These are phyloP conservation scores for Camptogramma bilineatum DNA, from an alignment of 2,888 invertebrate genomes.

Conservation along the genomic window DNA sequence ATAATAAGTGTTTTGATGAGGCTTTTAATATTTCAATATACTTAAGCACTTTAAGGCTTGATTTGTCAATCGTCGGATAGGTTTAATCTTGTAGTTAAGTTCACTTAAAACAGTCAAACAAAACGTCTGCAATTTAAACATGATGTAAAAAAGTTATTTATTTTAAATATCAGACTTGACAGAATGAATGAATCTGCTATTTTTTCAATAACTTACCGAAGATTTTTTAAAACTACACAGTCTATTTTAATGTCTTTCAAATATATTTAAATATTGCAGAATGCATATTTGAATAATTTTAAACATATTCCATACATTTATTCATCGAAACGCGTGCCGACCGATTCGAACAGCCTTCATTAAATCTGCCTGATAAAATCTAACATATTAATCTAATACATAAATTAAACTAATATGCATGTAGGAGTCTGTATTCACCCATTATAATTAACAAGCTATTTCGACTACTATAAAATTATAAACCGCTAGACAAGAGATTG, in stretches of 20 bases:
- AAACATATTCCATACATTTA: conserved; percentile 8
- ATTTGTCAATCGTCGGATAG: too few species aligned
- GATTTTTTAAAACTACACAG: not conserved
- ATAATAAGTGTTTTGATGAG: too few species aligned
- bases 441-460: conserved; percentile 56
- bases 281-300: not conserved
- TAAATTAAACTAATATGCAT: conserved; percentile 58
- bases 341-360: conserved; percentile 44
- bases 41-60: too few species aligned
- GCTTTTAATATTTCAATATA: too few species aligned
- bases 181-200: too few species aligned
- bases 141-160: too few species aligned
- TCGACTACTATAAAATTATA: conserved; percentile 41
- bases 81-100: too few species aligned
- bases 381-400: conserved; percentile 58
- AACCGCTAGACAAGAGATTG: conserved; percentile 29
- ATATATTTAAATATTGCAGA: not conserved
- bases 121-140: too few species aligned
- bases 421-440: conserved; percentile 53
- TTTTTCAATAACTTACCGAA: too few species aligned
- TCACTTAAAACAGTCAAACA: too few species aligned
- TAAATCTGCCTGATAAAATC: conserved; percentile 55
- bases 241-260: not conserved
- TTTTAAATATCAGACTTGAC: too few species aligned
- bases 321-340: conserved; percentile 25